Evolutionary conservation across 2,888 invertebrate species (phyloP).

Genomic region (Rhingia rostrata): DNA sequence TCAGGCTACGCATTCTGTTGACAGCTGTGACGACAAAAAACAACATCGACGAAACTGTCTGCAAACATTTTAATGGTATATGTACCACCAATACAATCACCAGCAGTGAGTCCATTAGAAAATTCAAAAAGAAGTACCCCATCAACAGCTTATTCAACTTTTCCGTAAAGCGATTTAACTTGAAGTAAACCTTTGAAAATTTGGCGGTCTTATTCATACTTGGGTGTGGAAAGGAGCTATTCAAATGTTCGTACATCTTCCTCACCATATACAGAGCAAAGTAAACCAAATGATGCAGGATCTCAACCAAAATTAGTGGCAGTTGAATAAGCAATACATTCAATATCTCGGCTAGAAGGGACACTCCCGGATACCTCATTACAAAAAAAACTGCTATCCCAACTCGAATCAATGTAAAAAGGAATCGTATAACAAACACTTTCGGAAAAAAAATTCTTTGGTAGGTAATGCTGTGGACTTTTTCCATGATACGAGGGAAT

Average conservation of each 20-base stretch:
- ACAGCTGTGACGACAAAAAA: constrained; percentile 4
- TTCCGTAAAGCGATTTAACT: constrained; percentile 6
- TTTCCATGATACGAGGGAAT: not conserved
- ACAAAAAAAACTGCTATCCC: not conserved
- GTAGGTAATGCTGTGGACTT: not conserved
- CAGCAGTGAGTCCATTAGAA: constrained; percentile 3
- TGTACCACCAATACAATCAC: not conserved
- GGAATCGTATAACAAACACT: not conserved
- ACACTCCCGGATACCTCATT: not conserved
- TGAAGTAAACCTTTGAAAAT: constrained; percentile 10
- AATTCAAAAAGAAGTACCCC: constrained; percentile 19
- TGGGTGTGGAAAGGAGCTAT: not conserved
- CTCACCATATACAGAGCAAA: constrained; percentile 18
- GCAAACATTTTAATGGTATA: not conserved
- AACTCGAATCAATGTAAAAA: constrained; percentile 6
- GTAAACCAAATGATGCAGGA: constrained; percentile 40
- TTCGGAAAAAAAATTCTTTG: constrained; percentile 4
- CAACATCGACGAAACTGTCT: not conserved
- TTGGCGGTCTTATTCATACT: not conserved
- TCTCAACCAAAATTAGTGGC: constrained; percentile 22
- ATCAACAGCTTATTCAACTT: constrained; percentile 9
- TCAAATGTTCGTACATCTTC: constrained; percentile 32
- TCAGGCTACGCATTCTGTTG: constrained; percentile 30
- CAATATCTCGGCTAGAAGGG: not conserved
- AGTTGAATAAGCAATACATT: not conserved